Base-by-base conservation (phyloP, 2,797 vertebrate genomes). In the Melanotaenia maccullochi region DNA sequence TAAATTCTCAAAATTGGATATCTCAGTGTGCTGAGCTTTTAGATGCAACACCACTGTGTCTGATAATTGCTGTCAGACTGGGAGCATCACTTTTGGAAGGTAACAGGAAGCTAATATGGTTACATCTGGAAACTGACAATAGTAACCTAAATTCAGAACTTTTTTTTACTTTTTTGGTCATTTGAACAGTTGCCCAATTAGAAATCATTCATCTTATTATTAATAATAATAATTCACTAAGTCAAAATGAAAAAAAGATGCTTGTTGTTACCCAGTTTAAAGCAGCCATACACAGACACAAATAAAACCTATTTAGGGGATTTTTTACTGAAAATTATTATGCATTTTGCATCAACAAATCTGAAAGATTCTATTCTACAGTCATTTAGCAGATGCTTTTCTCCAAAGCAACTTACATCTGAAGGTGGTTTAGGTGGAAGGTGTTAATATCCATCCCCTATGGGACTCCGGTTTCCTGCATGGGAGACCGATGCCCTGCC, bases 51-150 rank as follows among this genome's bases (percentile, higher is more conserved):
- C 76, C 71, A 68, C 74, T 47, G 25, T 61, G 78, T 80, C 78
- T 81, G 77, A 88, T 89, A 90, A 89, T 85, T 85, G 81, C 84
- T 85, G 88, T 85, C 79, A 88, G 78, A 80, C 70, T 54, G 49
- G 78, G 44, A 81, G 14, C 71, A 59, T 61, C 67, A 68, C 79
- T 81, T 82, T 73, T 71, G 30, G 47, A 14, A 78, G 78, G 69
- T 22, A 68, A 71, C 62, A 73, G 71, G 65, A 77, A 81, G 57
- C 54, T 59, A 51, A 57, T 14, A 30, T 61, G 61, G 78, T 75
- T 55, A 16, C 32, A 0, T 55, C n/a, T 56, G 18, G 61, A 78
- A 66, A 68, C 40, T 65, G 56, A 71, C 49, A 18, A 36, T 62
- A 51, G 9, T 38, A 57, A 52, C 20, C 25, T 60, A 56, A 49